These are phyloP conservation scores for Bambusicola thoracicus DNA, from an alignment of 2,113 vertebrate species.

Conservation along the genomic window DNA sequence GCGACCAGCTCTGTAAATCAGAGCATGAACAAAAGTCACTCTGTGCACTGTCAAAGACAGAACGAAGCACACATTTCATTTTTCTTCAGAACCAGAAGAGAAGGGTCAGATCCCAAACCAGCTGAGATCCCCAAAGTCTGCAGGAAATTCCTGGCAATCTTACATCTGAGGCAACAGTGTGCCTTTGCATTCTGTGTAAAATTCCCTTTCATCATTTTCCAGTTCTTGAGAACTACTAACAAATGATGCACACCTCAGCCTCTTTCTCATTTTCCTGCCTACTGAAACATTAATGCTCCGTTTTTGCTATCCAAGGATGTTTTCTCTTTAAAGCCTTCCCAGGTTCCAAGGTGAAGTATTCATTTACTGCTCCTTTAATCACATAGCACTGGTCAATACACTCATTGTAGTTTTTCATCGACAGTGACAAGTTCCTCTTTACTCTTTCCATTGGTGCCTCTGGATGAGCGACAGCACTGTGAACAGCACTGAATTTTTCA, in stretches of 20 bases:
- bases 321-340: background rate
- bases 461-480: background rate
- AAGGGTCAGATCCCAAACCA: background rate
- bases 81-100: background rate
- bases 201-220: background rate
- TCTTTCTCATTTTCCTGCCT: background rate
- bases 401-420: background rate
- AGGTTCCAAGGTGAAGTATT: background rate
- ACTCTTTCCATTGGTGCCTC: background rate
- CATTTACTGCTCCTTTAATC: background rate
- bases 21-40: conserved; percentile 49
- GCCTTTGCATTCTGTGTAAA: background rate
- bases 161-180: background rate
- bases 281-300: background rate
- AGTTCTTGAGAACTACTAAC: background rate
- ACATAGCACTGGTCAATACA: background rate
- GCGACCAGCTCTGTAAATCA: conserved; percentile 47
- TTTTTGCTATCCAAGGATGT: background rate
- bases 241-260: background rate
- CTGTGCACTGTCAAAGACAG: background rate
- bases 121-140: background rate
- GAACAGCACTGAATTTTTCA: background rate
- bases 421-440: background rate
- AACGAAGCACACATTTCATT: background rate
- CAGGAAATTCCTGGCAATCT: background rate